Evolutionary conservation across 1,140 invertebrate genomes (phyloP), one percentile per base, ranked within the genome.

Genomic region (Mizuhopecten yessoensis): DNA sequence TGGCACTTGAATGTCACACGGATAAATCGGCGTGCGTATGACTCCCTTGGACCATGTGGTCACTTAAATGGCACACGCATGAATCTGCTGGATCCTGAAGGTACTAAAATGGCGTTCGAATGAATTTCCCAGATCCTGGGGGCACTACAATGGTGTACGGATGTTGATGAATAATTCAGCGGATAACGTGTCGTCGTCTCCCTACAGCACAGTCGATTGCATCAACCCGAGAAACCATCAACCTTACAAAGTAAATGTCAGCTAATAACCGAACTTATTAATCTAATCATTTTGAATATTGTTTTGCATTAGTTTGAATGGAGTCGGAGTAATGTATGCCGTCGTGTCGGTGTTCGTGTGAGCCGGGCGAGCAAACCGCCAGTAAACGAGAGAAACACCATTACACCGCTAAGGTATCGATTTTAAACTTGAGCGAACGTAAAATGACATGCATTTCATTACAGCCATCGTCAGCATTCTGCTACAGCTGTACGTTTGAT

Each of bases 401-500:
- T 75, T 75, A 75, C 57, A 75, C 23, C 3, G 57, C 57, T 75
- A 75, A 5, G 0, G 57, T 75, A 75, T 75, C 57, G 57, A 75
- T 75, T 75, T 75, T 75, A 75, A 57, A 57, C 45, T 57, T 20
- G 45, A 75, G 57, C 57, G 57, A n/a, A 75, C 20, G 57, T 75
- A n/a, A 75, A 75, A 17, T 75, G 23, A 75, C 57, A 75, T 29
- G n/a, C 57, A 75, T 75, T 75, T 75, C 57, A 75, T 75, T 75
- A 75, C 17, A 75, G n/a, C 42, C 42, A 13, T 45, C 42, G 42
- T n/a, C 57, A 75, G 57, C 57, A n/a, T 75, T 29, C 57, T 11
- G 13, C 45, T 75, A n/a, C 57, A 75, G 57, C 57, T 75, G 57
- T 75, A 29, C 57, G 57, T 75, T 75, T 75, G 57, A 75, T 75